Percentiles rank a stretch among this genome's conserved stretches.
Conservation (phyloP, 2,113 vertebrate species). For the Sapayoa aenigma region DNA sequence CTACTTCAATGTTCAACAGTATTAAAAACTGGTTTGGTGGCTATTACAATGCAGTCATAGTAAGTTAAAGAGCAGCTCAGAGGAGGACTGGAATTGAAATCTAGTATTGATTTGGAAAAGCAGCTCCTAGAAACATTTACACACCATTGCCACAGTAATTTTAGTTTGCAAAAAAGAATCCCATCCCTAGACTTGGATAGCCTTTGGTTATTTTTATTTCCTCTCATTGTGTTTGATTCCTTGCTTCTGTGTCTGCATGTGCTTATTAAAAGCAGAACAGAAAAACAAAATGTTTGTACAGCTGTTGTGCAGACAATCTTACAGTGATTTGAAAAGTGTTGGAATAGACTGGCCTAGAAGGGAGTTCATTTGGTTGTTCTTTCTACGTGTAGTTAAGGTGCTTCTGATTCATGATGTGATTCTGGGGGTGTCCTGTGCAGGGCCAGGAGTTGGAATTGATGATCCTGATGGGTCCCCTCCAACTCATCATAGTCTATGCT, state of each 20-base stretch:
- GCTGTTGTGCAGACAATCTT: neutral
- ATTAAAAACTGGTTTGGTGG: neutral
- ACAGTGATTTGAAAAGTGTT: neutral
- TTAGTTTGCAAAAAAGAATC: neutral
- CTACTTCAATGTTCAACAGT: neutral
- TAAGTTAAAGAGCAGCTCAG: neutral
- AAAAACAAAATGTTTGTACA: neutral
- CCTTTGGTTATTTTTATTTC: neutral
- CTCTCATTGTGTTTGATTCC: neutral
- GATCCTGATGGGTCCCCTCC: neutral
- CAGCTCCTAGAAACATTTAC: neutral
- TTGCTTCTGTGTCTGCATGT: neutral
- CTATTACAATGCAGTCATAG: neutral
- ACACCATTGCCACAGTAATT: neutral
- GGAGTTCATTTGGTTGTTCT: neutral
- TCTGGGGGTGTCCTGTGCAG: neutral
- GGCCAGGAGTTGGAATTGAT: neutral
- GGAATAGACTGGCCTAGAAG: neutral
- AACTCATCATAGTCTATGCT: neutral
- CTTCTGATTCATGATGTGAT: neutral
- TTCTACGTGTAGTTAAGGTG: neutral
- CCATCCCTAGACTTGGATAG: neutral
- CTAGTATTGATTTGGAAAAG: neutral
- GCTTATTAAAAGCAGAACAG: neutral
- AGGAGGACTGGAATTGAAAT: neutral